Percentiles rank a stretch among this genome's conserved stretches.
phyloP scores from a whole-genome alignment of 2,113 vertebrate genomes.

The Ochotona curzoniae region DNA sequence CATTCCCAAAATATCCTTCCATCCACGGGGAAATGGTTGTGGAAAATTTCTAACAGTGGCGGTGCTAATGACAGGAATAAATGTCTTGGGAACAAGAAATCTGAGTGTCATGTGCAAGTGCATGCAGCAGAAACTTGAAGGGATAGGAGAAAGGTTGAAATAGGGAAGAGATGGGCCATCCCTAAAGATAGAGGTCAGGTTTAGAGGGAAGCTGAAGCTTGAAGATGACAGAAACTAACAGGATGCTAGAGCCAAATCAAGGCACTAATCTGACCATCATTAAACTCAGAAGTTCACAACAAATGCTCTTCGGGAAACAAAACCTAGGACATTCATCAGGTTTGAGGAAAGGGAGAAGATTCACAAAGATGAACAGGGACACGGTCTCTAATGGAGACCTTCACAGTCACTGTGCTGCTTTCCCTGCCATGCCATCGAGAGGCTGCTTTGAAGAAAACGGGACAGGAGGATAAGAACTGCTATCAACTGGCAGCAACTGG shows the following conservation, averaged over 20 bases:
- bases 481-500: background rate
- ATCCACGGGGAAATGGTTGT: background rate
- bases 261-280: no score
- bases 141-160: background rate
- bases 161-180: background rate
- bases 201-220: background rate
- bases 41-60: background rate
- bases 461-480: background rate
- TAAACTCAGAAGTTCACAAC: background rate
- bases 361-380: background rate
- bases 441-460: background rate
- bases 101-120: background rate
- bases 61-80: background rate
- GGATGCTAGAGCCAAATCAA: background rate
- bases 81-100: background rate
- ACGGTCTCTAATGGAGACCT: background rate
- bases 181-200: background rate
- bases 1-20: conserved; percentile 29
- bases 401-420: background rate
- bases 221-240: background rate
- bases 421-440: background rate
- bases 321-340: background rate
- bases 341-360: background rate
- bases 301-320: background rate
- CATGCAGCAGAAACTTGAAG: background rate